Base-by-base conservation (phyloP, 2,113 vertebrate genomes). In the Cricetomys ansorgei region DNA sequence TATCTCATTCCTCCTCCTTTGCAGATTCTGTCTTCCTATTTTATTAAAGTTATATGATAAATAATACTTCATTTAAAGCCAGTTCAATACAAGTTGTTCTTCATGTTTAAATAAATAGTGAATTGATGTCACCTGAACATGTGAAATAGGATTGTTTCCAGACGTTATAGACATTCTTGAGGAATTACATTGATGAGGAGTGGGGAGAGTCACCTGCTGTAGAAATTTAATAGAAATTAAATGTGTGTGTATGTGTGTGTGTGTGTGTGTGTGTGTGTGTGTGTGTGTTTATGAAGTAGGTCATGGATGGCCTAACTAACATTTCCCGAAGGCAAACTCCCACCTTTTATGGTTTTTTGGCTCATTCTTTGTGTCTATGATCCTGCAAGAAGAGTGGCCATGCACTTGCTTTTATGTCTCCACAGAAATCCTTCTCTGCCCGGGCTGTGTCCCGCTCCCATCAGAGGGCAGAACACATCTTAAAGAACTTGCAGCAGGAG, bases 401-500 rank as follows among this genome's bases (percentile, higher is more conserved):
- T 75, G 79, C 23, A 76, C 29, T 93, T 95, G 53, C 43, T 64
- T 94, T 95, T 55, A 1, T 81, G 48, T 95, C 93, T 86, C 90
- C 89, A 79, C 96, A 99, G 99, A 99, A 99, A 98, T 99, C 99
- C 1, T 99, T 99, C 98, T 99, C 99, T 0, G 99, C 99, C 1
- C 98, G 99, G 76, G 99, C 99, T 4, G 99, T 99, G 92, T 99
- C 99, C 0, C 99, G 99, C 77, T 99, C 99, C 95, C 99, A 99
- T 98, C 99, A 99, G 97, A 98, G 99, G 77, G 99, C 99, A 0
- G 99, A 99, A 96, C 99, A 99, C 95, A 99, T 99, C 98, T 98
- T 99, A 96, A 99, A 99, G 98, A 99, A 99, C 98, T 98, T 99
- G 98, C 99, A 99, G 96, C 99, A 99, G 95, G 99, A 99, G 94